Conservation (phyloP, 2,797 vertebrate genomes). For the Enteromius unitaeniatus region DNA sequence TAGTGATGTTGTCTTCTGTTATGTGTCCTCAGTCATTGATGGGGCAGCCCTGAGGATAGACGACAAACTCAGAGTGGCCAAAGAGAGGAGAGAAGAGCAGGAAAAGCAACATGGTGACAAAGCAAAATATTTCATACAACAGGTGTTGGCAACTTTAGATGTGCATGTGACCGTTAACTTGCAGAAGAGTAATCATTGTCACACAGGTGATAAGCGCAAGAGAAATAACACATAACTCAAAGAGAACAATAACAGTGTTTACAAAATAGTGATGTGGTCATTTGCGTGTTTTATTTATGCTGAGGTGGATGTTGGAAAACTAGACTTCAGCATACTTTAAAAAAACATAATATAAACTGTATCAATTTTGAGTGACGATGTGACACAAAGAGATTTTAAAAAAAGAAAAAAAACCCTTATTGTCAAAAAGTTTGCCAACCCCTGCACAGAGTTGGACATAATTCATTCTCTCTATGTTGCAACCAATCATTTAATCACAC, state of each 20-base stretch:
- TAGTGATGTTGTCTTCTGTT: slow-evolving; percentile 24
- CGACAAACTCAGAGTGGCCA: slow-evolving; percentile 89
- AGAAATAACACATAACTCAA: not conserved
- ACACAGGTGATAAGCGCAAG: not conserved
- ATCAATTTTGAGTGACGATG: not conserved
- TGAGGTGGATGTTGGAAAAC: not conserved
- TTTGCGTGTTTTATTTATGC: not conserved
- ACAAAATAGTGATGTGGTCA: not conserved
- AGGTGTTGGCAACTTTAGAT: not conserved
- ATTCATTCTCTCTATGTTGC: not conserved
- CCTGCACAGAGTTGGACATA: not conserved
- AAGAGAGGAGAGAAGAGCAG: slow-evolving; percentile 90
- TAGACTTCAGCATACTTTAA: not conserved
- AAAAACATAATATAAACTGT: not conserved
- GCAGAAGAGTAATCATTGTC: not conserved
- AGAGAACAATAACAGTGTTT: not conserved
- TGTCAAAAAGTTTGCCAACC: slow-evolving; percentile 13
- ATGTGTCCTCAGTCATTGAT: slow-evolving; percentile 83
- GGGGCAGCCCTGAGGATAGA: slow-evolving; percentile 89
- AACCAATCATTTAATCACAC: not conserved
- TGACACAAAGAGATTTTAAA: not conserved
- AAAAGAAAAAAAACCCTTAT: not conserved
- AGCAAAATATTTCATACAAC: not conserved
- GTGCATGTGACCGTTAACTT: not conserved
- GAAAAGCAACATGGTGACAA: slow-evolving; percentile 87